phyloP scores from a whole-genome alignment of 2,888 invertebrate species.

The Ochlodes sylvanus region DNA sequence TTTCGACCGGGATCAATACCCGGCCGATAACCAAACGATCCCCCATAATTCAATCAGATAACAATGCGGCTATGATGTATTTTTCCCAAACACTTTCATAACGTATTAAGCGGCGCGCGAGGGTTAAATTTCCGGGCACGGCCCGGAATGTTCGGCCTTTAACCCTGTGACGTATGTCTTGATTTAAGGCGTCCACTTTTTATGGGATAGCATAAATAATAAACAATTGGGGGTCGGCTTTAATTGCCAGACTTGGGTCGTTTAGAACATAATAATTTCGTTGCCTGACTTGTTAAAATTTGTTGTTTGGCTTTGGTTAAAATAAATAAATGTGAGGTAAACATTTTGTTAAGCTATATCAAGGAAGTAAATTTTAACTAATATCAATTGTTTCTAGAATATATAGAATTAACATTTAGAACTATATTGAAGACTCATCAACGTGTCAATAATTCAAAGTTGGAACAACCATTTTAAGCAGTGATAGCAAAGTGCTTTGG shows the following conservation, averaged over 20 bases:
- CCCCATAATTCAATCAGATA: slow-evolving; percentile 32
- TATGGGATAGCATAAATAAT: slow-evolving; percentile 33
- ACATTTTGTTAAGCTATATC: too few species aligned
- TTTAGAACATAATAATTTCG: slow-evolving; percentile 16
- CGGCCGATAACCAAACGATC: neutral
- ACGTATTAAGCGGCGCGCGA: slow-evolving; percentile 44
- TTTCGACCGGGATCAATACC: slow-evolving; percentile 1
- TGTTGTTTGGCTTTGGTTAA: slow-evolving; percentile 1
- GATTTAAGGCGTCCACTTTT: slow-evolving; percentile 31
- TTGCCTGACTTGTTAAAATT: slow-evolving; percentile 10
- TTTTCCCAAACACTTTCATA: slow-evolving; percentile 43
- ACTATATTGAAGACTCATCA: too few species aligned
- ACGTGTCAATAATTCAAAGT: too few species aligned
- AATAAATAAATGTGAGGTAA: too few species aligned
- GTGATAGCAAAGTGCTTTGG: too few species aligned
- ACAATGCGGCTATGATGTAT: slow-evolving; percentile 37
- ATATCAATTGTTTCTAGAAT: too few species aligned
- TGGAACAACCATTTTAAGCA: too few species aligned
- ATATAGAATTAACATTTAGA: too few species aligned
- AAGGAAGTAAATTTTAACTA: too few species aligned
- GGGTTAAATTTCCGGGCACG: slow-evolving; percentile 47
- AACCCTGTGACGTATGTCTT: slow-evolving; percentile 34
- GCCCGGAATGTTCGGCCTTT: slow-evolving; percentile 30
- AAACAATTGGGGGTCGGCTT: slow-evolving; percentile 31
- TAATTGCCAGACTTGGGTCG: slow-evolving; percentile 17